A percentile compares a stretch with the other conserved stretches of the same genome.
Evolutionary conservation across 2,888 invertebrate genomes (phyloP).

Genomic region (Oscheius sp.): DNA sequence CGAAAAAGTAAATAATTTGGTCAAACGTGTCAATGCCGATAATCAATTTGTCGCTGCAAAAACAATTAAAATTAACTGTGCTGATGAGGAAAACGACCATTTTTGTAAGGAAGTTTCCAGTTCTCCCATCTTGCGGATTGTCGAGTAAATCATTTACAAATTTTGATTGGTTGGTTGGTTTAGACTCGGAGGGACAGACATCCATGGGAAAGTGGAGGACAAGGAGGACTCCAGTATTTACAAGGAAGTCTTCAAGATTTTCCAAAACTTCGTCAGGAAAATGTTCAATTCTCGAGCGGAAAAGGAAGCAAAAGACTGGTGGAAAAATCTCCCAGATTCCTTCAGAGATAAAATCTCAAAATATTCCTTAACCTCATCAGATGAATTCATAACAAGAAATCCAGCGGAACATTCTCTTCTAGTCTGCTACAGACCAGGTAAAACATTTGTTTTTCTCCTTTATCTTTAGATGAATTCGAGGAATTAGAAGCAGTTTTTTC

Average conservation of each 20-base stretch:
- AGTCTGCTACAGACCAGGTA: constrained; percentile 12
- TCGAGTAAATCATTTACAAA: background rate
- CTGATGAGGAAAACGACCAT: background rate
- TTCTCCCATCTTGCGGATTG: background rate
- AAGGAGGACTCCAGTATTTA: no score
- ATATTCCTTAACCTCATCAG: background rate
- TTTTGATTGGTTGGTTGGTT: no score
- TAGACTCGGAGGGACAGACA: no score
- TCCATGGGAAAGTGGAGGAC: no score
- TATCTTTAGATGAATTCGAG: background rate
- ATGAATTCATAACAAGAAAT: background rate
- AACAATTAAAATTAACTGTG: background rate
- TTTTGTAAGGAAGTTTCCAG: background rate
- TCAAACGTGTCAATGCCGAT: constrained; percentile 1
- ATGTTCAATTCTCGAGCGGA: background rate
- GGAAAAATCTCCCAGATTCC: background rate
- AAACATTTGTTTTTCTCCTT: background rate
- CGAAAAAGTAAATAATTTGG: background rate
- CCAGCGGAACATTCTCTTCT: background rate
- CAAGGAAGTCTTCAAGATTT: no score
- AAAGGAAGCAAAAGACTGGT: constrained; percentile 10
- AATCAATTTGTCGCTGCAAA: background rate
- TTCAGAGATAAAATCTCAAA: background rate
- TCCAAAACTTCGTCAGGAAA: no score
- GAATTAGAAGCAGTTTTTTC: background rate